phyloP scores from a whole-genome alignment of 2,888 invertebrate genomes.

The Thelaira solivaga region DNA sequence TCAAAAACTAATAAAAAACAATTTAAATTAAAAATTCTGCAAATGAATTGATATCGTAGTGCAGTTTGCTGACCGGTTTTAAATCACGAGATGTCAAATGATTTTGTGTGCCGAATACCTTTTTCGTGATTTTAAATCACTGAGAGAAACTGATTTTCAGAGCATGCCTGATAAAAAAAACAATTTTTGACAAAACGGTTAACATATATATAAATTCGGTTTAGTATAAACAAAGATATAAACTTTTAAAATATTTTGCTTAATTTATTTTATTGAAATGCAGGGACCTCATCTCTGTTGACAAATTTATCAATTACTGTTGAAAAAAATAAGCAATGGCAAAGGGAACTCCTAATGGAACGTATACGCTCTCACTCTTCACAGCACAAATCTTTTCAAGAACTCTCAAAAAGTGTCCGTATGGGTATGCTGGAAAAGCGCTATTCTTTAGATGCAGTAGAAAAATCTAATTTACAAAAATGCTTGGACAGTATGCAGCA shows the following conservation, averaged over 20 bases:
- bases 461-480: conserved; percentile 90
- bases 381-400: conserved; percentile 88
- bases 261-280: not conserved
- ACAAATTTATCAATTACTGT: conserved; percentile 67
- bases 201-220: too few species aligned
- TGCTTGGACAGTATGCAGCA: conserved; percentile 94
- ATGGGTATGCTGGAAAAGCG: conserved; percentile 93
- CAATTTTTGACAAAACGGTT: too few species aligned
- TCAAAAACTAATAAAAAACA: too few species aligned
- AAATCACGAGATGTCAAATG: too few species aligned
- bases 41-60: too few species aligned
- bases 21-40: too few species aligned
- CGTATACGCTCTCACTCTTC: conserved; percentile 91
- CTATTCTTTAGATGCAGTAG: conserved; percentile 90
- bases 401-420: conserved; percentile 91
- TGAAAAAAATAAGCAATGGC: conserved; percentile 85
- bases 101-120: too few species aligned
- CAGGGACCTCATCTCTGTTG: conserved; percentile 40
- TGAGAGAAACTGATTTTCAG: too few species aligned
- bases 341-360: conserved; percentile 94
- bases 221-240: too few species aligned
- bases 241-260: not conserved
- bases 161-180: too few species aligned
- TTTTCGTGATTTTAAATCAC: too few species aligned
- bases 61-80: too few species aligned